Evolutionary conservation across 2,797 vertebrate genomes (phyloP).

Genomic region (Crocidura indochinensis): DNA sequence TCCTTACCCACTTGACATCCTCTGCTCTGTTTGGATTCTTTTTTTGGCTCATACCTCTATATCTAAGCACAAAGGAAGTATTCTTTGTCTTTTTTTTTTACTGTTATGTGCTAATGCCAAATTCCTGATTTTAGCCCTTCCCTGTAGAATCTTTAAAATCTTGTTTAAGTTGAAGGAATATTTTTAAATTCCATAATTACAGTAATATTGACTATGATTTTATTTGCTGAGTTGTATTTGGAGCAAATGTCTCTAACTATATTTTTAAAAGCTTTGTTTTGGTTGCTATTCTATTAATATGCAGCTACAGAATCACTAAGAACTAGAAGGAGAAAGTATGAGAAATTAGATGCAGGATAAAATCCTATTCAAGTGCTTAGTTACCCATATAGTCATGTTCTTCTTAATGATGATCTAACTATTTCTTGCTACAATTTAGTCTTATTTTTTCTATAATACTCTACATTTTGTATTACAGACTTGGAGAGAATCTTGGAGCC

Average conservation of each 20-base stretch:
- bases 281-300: constrained; percentile 82
- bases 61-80: neutral
- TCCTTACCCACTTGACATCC: neutral
- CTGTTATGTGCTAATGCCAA: neutral
- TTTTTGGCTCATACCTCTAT: neutral
- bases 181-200: constrained; percentile 26
- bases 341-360: constrained; percentile 64
- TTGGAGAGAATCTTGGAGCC: constrained; percentile 21
- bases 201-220: constrained; percentile 44
- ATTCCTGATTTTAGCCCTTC: neutral
- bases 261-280: constrained; percentile 83
- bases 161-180: neutral
- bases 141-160: constrained; percentile 3
- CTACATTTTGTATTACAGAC: constrained; percentile 56
- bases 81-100: neutral
- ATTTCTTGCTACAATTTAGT: constrained; percentile 52
- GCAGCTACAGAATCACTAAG: constrained; percentile 60
- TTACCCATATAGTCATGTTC: constrained; percentile 47
- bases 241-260: constrained; percentile 69
- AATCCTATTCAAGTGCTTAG: constrained; percentile 68
- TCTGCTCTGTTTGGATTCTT: neutral
- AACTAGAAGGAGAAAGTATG: constrained; percentile 41
- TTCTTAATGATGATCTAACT: constrained; percentile 63
- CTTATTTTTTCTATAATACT: constrained; percentile 62
- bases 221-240: constrained; percentile 68